Evolutionary conservation across 2,888 invertebrate species (phyloP).

Genomic region (Phengaris arion): DNA sequence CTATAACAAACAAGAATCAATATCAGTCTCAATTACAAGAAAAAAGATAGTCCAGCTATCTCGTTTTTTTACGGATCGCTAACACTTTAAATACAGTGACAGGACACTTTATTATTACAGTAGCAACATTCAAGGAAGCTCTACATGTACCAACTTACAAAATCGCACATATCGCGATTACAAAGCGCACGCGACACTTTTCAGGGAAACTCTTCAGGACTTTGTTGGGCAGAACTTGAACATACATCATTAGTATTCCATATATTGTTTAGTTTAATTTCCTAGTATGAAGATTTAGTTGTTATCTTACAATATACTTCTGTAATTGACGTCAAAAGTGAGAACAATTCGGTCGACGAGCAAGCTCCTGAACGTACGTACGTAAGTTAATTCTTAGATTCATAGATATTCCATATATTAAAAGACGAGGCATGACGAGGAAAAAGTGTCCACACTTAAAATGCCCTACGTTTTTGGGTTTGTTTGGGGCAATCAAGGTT

Average conservation of each 20-base stretch:
- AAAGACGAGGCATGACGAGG: too few relatives aligned
- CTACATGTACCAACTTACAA: background rate
- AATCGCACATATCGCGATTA: background rate
- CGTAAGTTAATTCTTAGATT: background rate
- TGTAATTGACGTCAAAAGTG: background rate
- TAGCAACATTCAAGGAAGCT: background rate
- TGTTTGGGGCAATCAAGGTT: too few relatives aligned
- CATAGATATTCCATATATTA: too few relatives aligned
- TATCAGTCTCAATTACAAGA: background rate
- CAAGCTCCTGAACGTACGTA: background rate
- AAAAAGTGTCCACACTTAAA: too few relatives aligned
- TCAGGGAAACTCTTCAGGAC: background rate
- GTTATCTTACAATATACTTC: background rate
- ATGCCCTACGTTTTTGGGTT: too few relatives aligned
- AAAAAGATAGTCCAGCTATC: slow-evolving; percentile 2
- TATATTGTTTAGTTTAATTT: background rate
- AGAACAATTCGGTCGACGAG: background rate
- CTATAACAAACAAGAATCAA: slow-evolving; percentile 55
- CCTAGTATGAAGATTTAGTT: background rate
- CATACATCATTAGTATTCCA: background rate
- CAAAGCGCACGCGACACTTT: background rate
- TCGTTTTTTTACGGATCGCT: background rate
- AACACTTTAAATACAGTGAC: background rate
- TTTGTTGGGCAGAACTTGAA: background rate
- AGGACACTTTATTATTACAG: background rate